Conservation (phyloP, 2,888 invertebrate genomes). For the Tenthredo distinguenda region DNA sequence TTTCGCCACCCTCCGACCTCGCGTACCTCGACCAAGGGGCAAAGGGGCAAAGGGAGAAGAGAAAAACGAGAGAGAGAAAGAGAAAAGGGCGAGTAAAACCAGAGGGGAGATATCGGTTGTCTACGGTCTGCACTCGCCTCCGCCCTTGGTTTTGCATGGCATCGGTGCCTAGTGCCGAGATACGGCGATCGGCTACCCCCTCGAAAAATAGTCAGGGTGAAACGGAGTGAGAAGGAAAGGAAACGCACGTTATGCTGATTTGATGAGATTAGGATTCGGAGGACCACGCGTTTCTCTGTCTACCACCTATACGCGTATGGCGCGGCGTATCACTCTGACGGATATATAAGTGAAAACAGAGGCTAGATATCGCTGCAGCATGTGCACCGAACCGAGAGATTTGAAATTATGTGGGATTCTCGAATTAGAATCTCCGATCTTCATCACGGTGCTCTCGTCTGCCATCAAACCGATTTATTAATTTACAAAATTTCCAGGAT, state of each 20-base stretch:
- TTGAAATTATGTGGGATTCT: not conserved
- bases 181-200: not conserved
- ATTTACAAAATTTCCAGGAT: too few relatives aligned
- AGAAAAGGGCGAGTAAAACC: constrained; percentile 23
- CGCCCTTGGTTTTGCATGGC: not conserved
- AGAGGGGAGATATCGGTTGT: constrained; percentile 50
- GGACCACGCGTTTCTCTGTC: not conserved
- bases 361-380: constrained; percentile 15
- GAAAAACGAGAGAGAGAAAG: not conserved
- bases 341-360: constrained; percentile 38
- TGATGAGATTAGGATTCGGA: constrained; percentile 41
- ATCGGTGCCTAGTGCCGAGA: not conserved
- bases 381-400: not conserved
- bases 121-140: constrained; percentile 10
- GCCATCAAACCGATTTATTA: too few relatives aligned
- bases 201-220: constrained; percentile 1
- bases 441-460: not conserved
- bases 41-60: not conserved
- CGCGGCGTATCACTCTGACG: constrained; percentile 27
- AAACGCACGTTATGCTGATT: constrained; percentile 45
- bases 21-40: constrained; percentile 34
- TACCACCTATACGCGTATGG: not conserved
- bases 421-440: not conserved
- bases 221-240: not conserved
- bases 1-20: constrained; percentile 55